Conservation (phyloP, 2,888 invertebrate species). For the Ctena decussata region DNA sequence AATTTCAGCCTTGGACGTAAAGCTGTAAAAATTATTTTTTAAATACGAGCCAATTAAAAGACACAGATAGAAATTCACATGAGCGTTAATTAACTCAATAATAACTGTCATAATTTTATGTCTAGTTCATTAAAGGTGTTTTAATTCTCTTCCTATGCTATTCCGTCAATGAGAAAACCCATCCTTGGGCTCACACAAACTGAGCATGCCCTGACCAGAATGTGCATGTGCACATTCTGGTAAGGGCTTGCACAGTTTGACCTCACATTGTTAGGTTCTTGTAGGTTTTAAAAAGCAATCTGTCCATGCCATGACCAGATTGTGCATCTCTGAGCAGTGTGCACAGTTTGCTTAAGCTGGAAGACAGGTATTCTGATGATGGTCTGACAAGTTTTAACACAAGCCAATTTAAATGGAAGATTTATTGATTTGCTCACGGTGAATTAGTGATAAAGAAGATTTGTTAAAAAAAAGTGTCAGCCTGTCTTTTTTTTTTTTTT, state of each 20-base stretch:
- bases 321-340: too few species aligned
- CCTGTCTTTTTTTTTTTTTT: background rate
- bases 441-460: background rate
- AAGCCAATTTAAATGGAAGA: background rate
- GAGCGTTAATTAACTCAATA: background rate
- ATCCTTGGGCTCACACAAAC: too few species aligned
- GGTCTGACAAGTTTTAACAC: background rate
- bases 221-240: too few species aligned
- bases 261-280: too few species aligned
- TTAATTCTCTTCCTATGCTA: too few species aligned
- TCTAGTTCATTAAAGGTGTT: background rate
- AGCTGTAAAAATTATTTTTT: background rate
- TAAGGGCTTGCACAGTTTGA: too few species aligned
- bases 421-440: background rate
- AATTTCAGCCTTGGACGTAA: background rate
- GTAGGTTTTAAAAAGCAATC: too few species aligned
- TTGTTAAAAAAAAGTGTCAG: background rate
- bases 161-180: background rate
- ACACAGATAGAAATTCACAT: background rate
- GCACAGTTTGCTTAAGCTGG: too few species aligned
- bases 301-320: too few species aligned
- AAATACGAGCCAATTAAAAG: conserved; percentile 7
- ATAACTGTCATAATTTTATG: conserved; percentile 1
- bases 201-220: too few species aligned
- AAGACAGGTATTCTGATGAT: too few species aligned